Evolutionary conservation across 2,113 vertebrate genomes (phyloP), one percentile per base, ranked within the genome.

Genomic region (Grammomys surdaster): DNA sequence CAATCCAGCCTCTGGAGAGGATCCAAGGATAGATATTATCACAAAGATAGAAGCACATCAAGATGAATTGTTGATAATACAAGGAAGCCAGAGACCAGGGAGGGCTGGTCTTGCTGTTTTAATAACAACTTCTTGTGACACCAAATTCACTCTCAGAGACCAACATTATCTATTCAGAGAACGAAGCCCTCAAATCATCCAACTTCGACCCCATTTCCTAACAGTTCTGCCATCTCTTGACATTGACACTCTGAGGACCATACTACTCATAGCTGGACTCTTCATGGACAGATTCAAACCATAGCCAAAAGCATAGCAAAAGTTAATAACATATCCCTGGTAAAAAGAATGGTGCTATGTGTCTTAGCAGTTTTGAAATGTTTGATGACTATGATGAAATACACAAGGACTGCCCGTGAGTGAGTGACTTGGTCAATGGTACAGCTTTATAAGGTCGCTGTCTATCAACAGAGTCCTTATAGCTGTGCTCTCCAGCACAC

Each of bases 291-390:
- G 51, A 85, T 40, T 73, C 51, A 73, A 92, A n/a, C 20, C 54
- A 73, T 5, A 73, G 43, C 31, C 67, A n/a, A 60, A 85, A 10
- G 8, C 65, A 46, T 1, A 75, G 56, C 58, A 63, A 63, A 88
- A 72, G 3, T 31, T 85, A 94, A 89, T 40, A 26, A 60, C 36
- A 88, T 88, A 56, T n/a, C 60, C 54, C 56, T 81, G 70, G 12
- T n/a, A 80, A 77, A 88, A 92, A 70, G 19, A 46, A 96, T 24
- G 76, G 77, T 76, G 33, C 22, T 51, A 28, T 80, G 51, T 75
- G 84, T 86, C 70, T 91, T 67, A 87, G 46, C 81, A 76, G 48
- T 60, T 96, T 72, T 22, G n/a, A 67, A 87, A 54, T 69, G 46
- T 88, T 17, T 77, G 10, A 69, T 87, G 31, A 63, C 48, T 72